Base-by-base conservation (phyloP, 2,113 vertebrate genomes). In the Coracopsis vasa region DNA sequence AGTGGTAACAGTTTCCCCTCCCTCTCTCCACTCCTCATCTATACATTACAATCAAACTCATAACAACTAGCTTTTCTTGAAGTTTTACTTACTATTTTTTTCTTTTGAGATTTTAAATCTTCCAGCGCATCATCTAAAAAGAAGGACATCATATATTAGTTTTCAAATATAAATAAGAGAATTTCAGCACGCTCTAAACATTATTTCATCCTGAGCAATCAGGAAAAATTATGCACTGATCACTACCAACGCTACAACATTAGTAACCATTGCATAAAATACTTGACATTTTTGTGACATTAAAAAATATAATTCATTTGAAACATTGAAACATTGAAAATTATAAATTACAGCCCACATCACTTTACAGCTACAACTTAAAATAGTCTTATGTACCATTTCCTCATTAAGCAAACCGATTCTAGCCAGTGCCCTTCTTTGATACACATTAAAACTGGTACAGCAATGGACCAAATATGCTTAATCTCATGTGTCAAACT, bases 51-150 rank as follows among this genome's bases (percentile, higher is more conserved):
- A 71, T 21, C 15, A 72, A 85, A 37, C 12, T 60, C 74, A 7
- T 7, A 93, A 58, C 6, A 82, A 75, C 4, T 9, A 50, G 24
- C 6, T 73, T 94, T 60, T 35, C 72, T 90, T 82, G 2, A 56
- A 60, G 44, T 65, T 95, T 94, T 96, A 99, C 99, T 99, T 98
- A 99, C 99, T 96, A 99, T 99, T 99, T 99, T 99, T 97, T 98
- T 98, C 98, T 99, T 99, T 96, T 99, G 98, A 90, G 96, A 97
- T 97, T 99, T 99, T 94, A 99, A 98, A 92, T 99, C 99, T 95
- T 99, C 99, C 92, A 99, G 96, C 2, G 99, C 99, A 91, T 99
- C 99, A 98, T 99, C 99, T 99, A 93, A 89, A 97, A 97, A 97
- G 86, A 87, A 91, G 87, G 47, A 98, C 74, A 96, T 60, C 56